Base-by-base conservation (phyloP, 2,113 vertebrate genomes). In the Agelaius tricolor region DNA sequence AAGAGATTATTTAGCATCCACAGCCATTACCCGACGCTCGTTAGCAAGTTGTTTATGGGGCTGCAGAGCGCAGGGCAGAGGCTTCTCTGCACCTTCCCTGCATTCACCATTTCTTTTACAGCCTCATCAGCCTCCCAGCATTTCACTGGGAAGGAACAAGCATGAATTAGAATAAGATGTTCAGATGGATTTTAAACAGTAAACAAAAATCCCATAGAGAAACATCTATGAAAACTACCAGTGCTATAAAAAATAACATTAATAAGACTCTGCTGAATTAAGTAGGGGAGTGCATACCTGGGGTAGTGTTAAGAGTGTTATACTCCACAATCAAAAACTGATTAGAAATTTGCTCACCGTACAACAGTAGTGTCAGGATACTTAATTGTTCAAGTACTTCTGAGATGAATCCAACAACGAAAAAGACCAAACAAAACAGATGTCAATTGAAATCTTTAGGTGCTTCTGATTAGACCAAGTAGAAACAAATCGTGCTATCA, bases 41-140 rank as follows among this genome's bases (percentile, higher is more conserved):
- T 96, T 93, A 96, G 79, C 88, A 21, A 46, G 73, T 94, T 93
- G 84, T 90, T 96, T 89, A 94, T 84, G 63, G 59, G 74, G 78
- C 91, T 89, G 90, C 82, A 41, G 87, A 88, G 37, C 9, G 2
- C 33, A 63, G 68, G n/a, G 65, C 8, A 76, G 18, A 71, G 57
- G 47, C 69, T 55, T 44, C 69, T 41, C 1, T 68, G 54, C 59
- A 16, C 49, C 55, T 46, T 33, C 82, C 28, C 51, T 2, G 3
- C 63, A 24, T 30, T 73, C 71, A 31, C 55, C 6, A 21, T 69
- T 59, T 7, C 89, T 67, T 63, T 68, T 55, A 65, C 1, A 52
- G 61, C 49, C 61, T 67, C 73, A 1, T 33, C 85, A 19, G 28
- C 47, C 21, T 61, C 78, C 37, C 67, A 7, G 24, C 65, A 47